phyloP scores from a whole-genome alignment of 2,888 invertebrate species.

The Melieria picta region DNA sequence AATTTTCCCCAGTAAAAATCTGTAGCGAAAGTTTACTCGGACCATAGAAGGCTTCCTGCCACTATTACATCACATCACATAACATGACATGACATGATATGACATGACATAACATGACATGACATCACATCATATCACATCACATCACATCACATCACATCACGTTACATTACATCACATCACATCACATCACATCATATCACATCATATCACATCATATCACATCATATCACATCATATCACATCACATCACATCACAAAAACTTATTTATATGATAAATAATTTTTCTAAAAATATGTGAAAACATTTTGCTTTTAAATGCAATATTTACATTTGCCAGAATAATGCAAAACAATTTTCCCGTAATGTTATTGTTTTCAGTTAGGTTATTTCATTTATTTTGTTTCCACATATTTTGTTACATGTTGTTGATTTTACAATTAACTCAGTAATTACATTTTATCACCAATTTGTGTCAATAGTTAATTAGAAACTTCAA shows the following conservation, averaged over 20 bases:
- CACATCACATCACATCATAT: slow-evolving; percentile 9
- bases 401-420: neutral
- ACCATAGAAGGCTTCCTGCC: too few relatives aligned
- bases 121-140: slow-evolving; percentile 4
- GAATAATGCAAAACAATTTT: too few relatives aligned
- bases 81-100: neutral
- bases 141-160: slow-evolving; percentile 1
- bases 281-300: too few relatives aligned
- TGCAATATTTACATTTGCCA: neutral
- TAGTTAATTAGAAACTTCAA: too few relatives aligned
- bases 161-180: slow-evolving; percentile 5
- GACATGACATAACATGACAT: slow-evolving; percentile 3
- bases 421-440: neutral
- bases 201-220: slow-evolving; percentile 5
- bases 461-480: neutral
- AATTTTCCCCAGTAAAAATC: too few relatives aligned
- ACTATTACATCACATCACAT: neutral
- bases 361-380: too few relatives aligned
- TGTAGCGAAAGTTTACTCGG: neutral
- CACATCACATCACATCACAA: slow-evolving; percentile 8
- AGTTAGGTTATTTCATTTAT: neutral
- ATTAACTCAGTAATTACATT: neutral
- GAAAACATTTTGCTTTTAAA: neutral
- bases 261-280: neutral
- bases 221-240: slow-evolving; percentile 8